phyloP scores from a whole-genome alignment of 2,113 vertebrate genomes.

The Aleadryas rufinucha region DNA sequence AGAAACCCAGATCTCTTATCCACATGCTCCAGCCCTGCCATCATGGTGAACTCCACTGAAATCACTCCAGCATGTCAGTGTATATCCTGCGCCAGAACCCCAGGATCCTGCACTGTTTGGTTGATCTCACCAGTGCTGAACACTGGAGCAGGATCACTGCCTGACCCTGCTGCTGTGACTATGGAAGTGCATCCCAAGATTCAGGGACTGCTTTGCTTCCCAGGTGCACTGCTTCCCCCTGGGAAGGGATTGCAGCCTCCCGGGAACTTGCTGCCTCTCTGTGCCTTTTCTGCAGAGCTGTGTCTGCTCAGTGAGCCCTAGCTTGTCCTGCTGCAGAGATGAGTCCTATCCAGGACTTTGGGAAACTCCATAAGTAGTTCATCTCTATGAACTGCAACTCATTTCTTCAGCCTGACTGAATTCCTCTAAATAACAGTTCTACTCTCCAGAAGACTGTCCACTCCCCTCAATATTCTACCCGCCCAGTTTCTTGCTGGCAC shows the following conservation, averaged over 20 bases:
- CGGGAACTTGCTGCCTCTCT: background rate
- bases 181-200: background rate
- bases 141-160: background rate
- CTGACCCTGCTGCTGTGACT: background rate
- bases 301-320: background rate
- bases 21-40: background rate
- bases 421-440: background rate
- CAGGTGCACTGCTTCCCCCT: background rate
- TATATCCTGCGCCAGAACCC: background rate
- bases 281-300: background rate
- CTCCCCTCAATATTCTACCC: background rate
- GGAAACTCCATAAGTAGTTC: fast-evolving
- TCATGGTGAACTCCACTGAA: background rate
- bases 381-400: background rate
- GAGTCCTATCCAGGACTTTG: background rate
- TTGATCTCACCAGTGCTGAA: background rate
- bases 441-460: fast-evolving
- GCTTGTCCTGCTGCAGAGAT: background rate
- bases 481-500: fast-evolving
- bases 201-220: background rate
- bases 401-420: background rate
- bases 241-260: background rate
- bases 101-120: fast-evolving
- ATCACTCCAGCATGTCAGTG: background rate
- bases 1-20: background rate